These are phyloP conservation scores for Chaetodon auriga DNA, from an alignment of 2,113 vertebrate genomes.

Conservation along the genomic window DNA sequence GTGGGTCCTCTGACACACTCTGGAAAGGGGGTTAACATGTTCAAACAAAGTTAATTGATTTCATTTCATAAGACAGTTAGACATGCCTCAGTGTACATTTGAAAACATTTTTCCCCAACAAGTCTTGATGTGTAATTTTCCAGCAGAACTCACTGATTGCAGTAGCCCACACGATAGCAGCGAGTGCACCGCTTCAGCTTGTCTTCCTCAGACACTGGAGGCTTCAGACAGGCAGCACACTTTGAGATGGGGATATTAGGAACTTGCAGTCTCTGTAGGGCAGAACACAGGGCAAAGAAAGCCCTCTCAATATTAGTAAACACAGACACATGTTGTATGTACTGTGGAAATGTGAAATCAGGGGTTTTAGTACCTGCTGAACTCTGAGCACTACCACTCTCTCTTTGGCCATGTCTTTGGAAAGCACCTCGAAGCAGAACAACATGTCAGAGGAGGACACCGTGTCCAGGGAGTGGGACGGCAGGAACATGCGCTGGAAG, in stretches of 20 bases:
- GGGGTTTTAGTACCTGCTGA: conserved; percentile 88
- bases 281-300: not conserved
- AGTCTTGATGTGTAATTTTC: not conserved
- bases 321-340: not conserved
- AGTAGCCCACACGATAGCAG: conserved; percentile 98
- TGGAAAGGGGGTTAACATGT: conserved; percentile 58
- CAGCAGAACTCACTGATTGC: conserved; percentile 93
- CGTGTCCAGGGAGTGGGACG: conserved; percentile 90
- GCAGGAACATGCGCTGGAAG: conserved; percentile 91
- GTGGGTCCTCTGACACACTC: conserved; percentile 94
- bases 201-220: conserved; percentile 92
- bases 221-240: conserved; percentile 95
- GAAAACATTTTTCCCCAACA: not conserved
- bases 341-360: not conserved
- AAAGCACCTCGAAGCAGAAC: conserved; percentile 96
- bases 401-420: conserved; percentile 95
- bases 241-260: conserved; percentile 92
- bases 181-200: conserved; percentile 96
- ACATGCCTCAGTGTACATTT: not conserved
- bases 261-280: conserved; percentile 91
- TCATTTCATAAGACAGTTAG: not conserved
- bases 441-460: conserved; percentile 90
- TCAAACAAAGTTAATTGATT: not conserved
- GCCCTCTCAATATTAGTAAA: not conserved
- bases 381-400: conserved; percentile 92